phyloP scores from a whole-genome alignment of 2,797 vertebrate genomes.

The Danio kyathit region DNA sequence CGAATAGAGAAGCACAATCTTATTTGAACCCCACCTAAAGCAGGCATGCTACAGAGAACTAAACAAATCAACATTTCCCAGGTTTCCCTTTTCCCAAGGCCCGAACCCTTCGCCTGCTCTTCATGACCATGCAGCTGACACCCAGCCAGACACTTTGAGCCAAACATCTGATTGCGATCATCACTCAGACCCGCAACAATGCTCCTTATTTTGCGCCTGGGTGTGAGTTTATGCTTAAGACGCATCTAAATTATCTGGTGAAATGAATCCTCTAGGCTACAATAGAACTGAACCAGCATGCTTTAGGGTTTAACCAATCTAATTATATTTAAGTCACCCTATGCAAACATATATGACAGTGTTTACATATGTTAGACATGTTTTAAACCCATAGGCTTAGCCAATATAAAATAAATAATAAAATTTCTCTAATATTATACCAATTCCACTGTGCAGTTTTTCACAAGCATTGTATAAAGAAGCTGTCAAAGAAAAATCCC shows the following conservation, averaged over 20 bases:
- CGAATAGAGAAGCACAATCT: background rate
- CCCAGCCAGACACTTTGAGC: slow-evolving; percentile 50
- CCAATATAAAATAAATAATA: background rate
- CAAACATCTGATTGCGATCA: slow-evolving; percentile 64
- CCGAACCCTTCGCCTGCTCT: slow-evolving; percentile 20
- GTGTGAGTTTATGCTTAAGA: background rate
- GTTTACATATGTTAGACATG: background rate
- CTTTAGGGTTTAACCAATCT: background rate
- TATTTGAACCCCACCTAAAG: slow-evolving; percentile 31
- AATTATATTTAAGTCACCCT: background rate
- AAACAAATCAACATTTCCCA: slow-evolving; percentile 55
- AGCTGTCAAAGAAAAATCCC: background rate
- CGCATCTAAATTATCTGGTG: background rate
- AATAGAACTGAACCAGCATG: background rate
- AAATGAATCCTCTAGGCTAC: background rate
- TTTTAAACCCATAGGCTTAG: background rate
- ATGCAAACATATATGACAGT: background rate
- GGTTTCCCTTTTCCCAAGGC: slow-evolving; percentile 38
- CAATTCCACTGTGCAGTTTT: background rate
- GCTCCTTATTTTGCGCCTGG: slow-evolving; percentile 20
- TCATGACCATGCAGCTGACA: slow-evolving; percentile 55
- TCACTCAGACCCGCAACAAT: background rate
- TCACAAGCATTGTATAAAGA: background rate
- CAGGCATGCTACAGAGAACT: slow-evolving; percentile 37
- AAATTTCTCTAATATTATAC: background rate